phyloP scores from a whole-genome alignment of 2,888 invertebrate species.

The Malacosoma neustria region DNA sequence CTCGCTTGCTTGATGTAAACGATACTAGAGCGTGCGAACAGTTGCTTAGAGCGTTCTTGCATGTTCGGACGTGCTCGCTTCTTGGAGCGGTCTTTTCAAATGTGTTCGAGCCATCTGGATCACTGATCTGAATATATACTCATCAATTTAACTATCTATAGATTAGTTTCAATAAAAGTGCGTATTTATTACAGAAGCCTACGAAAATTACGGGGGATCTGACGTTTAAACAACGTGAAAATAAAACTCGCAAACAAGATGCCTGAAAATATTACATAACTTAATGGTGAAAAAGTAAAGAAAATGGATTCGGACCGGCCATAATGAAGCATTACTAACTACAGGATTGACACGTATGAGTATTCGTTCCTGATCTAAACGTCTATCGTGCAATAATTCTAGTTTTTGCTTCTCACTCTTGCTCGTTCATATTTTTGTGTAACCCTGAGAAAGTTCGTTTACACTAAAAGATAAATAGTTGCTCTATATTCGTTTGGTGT shows the following conservation, averaged over 20 bases:
- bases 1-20: neutral
- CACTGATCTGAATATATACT: neutral
- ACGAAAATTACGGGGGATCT: neutral
- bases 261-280: neutral
- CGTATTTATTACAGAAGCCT: neutral
- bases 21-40: neutral
- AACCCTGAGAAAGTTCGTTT: neutral
- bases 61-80: neutral
- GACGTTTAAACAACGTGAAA: neutral
- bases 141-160: neutral
- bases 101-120: neutral
- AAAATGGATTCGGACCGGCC: neutral
- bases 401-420: neutral
- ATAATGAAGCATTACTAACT: neutral
- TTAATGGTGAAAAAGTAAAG: neutral
- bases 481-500: neutral
- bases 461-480: neutral
- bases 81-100: neutral
- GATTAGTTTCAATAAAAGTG: neutral
- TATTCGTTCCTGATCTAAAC: neutral
- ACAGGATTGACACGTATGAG: neutral
- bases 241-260: neutral
- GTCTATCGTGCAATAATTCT: neutral
- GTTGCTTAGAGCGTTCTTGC: neutral
- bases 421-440: neutral